Base-by-base conservation (phyloP, 1,140 invertebrate species). In the Hestina assimilis region DNA sequence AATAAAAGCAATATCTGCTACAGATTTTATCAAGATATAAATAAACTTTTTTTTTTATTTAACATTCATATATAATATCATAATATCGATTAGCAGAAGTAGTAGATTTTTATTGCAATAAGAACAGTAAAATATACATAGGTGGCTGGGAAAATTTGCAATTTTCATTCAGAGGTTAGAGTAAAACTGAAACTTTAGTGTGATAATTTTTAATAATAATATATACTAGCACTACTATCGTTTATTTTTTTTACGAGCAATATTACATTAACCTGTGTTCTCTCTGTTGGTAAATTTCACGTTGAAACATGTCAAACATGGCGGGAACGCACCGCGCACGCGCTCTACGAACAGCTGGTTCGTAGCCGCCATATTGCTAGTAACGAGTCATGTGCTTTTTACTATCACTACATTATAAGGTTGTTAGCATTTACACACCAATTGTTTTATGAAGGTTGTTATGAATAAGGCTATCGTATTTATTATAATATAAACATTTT, bases 281-380 rank as follows among this genome's bases (percentile, higher is more conserved):
- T 9, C 9, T 42, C 23, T 42, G 20, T 42, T 50, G 24, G 47
- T 38, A 38, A 35, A 35, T 35, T 14, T 43, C 41, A 28, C 21
- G 19, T 8, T 38, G 28, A 19, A 38, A 38, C 33, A 38, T 31
- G 51, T 55, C 40, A 50, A 50, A 50, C 31, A 58, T 53, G 78
- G 81, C 78, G 83, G 66, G 79, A 84, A 81, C 56, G 24, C 33
- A 75, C 7, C 53, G 60, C 80, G 83, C 80, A 70, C 72, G 82
- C 79, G 83, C 69, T 69, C 65, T 42, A 17, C 12, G 43, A 83
- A 83, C 83, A 83, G 80, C 78, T 81, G 80, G 62, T 60, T 60
- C 73, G 47, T 63, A 78, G 66, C 69, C 56, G 66, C 82, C 82
- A 85, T 85, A 46, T 85, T 82, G 73, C 38, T 59, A 57, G 51